phyloP scores from a whole-genome alignment of 2,797 vertebrate genomes.

The Knipowitschia caucasica region DNA sequence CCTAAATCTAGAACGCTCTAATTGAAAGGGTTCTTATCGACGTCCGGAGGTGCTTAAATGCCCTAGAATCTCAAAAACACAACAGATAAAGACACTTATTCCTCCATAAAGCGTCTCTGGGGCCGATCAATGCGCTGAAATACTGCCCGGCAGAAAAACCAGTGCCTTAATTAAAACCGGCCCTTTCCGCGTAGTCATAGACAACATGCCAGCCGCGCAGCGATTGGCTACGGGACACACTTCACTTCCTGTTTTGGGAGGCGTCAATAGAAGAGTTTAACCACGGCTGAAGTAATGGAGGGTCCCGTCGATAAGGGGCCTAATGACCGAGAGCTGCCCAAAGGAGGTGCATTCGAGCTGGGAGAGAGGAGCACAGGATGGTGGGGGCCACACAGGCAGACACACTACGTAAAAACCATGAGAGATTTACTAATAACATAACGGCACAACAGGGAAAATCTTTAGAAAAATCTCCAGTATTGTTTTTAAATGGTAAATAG shows the following conservation, averaged over 20 bases:
- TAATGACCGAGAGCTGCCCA: constrained; percentile 1
- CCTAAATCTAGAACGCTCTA: background rate
- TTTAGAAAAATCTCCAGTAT: no score
- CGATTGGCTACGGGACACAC: constrained; percentile 62
- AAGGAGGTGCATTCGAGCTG: no score
- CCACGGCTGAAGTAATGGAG: constrained; percentile 52
- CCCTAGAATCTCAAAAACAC: background rate
- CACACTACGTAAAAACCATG: no score
- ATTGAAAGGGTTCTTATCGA: background rate
- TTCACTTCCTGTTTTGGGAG: constrained; percentile 59
- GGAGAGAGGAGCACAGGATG: background rate
- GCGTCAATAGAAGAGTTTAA: constrained; percentile 64
- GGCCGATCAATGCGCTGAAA: constrained; percentile 46
- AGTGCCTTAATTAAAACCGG: constrained; percentile 54
- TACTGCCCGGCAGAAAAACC: constrained; percentile 43
- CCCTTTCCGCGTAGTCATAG: constrained; percentile 46
- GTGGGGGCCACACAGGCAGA: no score
- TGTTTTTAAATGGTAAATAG: no score
- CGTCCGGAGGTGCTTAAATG: background rate
- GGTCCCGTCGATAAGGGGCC: background rate
- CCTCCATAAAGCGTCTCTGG: constrained; percentile 13
- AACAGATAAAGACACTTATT: constrained; percentile 16
- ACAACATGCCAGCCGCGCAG: constrained; percentile 52
- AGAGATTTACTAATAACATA: no score
- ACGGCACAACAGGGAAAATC: no score